Evolutionary conservation across 2,888 invertebrate species (phyloP), one percentile per base, ranked within the genome.

Genomic region (Gibbula magus): DNA sequence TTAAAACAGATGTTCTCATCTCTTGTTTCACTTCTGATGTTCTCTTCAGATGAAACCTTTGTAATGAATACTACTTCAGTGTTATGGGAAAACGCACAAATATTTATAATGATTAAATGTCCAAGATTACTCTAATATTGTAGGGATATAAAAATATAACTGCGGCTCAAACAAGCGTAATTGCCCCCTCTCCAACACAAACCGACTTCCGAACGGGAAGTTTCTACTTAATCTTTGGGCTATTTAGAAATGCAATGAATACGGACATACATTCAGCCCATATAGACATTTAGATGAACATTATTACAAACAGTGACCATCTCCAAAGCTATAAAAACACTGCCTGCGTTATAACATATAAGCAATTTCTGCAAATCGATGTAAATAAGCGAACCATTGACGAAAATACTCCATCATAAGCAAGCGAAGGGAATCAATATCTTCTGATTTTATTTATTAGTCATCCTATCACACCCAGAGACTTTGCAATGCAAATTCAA

Each of bases 61-160:
- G 61, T 61, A 29, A 25, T 29, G 61, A 61, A n/a, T 29, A 25
- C 61, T 61, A 61, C 61, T 61, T 61, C 61, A 25, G 29, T 29
- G 29, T 61, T 25, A 61, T 61, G 25, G n/a, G 61, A 29, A 25
- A 25, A 61, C 22, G 25, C 61, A n/a, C 61, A 61, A 61, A 61
- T 61, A 61, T 61, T 61, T 61, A 61, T 61, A 29, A 61, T 61
- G 61, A 61, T 61, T 61, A 61, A 61, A 61, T n/a, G 61, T 61
- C 29, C 61, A 29, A 61, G 61, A 61, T 61, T 13, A 29, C 25
- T 25, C 29, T 8, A 25, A 61, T 61, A 61, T 61, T 13, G 61
- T 29, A 7, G 2, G 61, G 61, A 29, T 61, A 61, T 61, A 61
- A 61, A 61, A 61, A 29, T 61, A 61, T 61, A 61, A 56, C 22